A percentile compares a stretch with the other conserved stretches of the same genome.
Evolutionary conservation across 2,113 vertebrate species (phyloP).

Genomic region (Neolamprologus hecqui): DNA sequence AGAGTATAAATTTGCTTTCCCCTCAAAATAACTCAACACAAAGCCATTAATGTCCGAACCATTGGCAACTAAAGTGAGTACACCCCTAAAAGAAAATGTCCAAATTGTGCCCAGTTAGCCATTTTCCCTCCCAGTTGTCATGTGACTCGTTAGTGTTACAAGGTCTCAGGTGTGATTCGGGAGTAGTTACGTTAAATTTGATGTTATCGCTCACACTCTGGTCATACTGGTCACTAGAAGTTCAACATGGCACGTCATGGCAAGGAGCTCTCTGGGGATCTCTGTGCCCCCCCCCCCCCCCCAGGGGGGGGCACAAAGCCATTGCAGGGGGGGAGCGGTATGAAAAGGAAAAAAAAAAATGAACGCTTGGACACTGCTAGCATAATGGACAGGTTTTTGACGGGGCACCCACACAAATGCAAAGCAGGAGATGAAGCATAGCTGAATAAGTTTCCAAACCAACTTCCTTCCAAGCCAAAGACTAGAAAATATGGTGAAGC

Average conservation of each 20-base stretch:
- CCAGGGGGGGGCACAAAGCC: too few relatives aligned
- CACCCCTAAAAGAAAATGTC: background rate
- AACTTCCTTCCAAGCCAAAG: background rate
- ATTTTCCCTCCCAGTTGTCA: background rate
- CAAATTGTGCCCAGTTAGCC: background rate
- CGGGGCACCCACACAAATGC: accelerated
- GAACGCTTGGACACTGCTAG: background rate
- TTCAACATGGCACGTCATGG: background rate
- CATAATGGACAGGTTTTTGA: background rate
- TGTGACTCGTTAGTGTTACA: background rate
- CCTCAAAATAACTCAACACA: background rate
- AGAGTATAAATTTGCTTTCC: background rate
- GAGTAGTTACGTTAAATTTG: background rate
- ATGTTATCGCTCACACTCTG: background rate
- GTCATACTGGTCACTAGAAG: background rate
- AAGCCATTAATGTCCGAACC: background rate
- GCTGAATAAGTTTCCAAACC: background rate
- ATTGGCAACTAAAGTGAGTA: background rate
- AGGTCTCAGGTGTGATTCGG: background rate
- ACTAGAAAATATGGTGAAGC: background rate
- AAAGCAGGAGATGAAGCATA: background rate
- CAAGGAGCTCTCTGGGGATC: background rate
- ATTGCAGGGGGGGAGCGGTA: background rate
- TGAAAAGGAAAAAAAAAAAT: background rate
- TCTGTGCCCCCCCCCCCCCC: background rate